A percentile compares a stretch with the other conserved stretches of the same genome.
Evolutionary conservation across 2,113 vertebrate genomes (phyloP).

Genomic region (Cololabis saira): DNA sequence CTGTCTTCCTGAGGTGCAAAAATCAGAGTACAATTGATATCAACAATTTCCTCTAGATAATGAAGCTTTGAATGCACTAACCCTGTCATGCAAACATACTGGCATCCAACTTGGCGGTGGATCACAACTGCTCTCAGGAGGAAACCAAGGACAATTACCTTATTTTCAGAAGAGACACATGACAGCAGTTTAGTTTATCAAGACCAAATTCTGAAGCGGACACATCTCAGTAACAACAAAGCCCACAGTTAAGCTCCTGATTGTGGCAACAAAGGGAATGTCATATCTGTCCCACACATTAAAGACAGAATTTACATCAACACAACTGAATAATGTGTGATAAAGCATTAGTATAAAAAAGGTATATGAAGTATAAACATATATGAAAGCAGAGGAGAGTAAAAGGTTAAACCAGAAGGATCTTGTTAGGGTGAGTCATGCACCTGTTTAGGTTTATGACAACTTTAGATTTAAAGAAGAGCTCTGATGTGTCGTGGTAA

Average conservation of each 20-base stretch:
- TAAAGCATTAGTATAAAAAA: not conserved
- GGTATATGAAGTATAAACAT: slow-evolving; percentile 12
- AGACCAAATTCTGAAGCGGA: not conserved
- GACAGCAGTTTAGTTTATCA: not conserved
- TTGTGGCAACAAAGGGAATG: not conserved
- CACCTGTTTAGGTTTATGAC: slow-evolving; percentile 17
- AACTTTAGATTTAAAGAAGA: not conserved
- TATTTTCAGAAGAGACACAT: slow-evolving; percentile 8
- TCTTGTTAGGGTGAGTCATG: slow-evolving; percentile 20
- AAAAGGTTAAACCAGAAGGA: slow-evolving; percentile 15
- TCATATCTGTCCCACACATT: not conserved
- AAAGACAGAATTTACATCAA: slow-evolving; percentile 22
- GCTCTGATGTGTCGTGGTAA: not conserved
- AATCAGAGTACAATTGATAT: slow-evolving; percentile 68
- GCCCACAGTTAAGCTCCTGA: not conserved
- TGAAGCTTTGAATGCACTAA: slow-evolving; percentile 50
- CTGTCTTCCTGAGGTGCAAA: slow-evolving; percentile 60
- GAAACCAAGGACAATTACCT: slow-evolving; percentile 9
- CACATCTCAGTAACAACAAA: not conserved
- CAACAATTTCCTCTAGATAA: slow-evolving; percentile 70
- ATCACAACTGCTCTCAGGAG: slow-evolving; percentile 16
- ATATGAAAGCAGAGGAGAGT: slow-evolving; percentile 1
- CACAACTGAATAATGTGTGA: slow-evolving; percentile 8
- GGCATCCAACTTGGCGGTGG: slow-evolving; percentile 9
- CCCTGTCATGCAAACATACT: slow-evolving; percentile 4